Percentiles rank a stretch among this genome's conserved stretches.
These are phyloP conservation scores for Torymus texanus DNA, from an alignment of 2,888 invertebrate genomes.

Conservation along the genomic window DNA sequence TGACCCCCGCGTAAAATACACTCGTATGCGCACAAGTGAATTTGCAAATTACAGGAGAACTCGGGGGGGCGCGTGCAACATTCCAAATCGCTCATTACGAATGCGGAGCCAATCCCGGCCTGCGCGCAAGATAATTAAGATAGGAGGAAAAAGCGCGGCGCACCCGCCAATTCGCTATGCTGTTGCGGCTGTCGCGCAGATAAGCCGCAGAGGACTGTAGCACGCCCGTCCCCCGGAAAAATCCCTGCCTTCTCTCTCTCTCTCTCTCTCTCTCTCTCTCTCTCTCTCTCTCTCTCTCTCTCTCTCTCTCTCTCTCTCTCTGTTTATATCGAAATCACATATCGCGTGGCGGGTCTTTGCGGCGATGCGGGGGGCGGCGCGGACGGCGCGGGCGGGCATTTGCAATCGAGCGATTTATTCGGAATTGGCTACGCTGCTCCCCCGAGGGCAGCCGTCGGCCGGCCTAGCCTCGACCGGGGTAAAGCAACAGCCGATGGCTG, in stretches of 20 bases:
- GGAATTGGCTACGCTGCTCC: conserved; percentile 27
- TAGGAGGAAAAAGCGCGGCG: background rate
- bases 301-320: background rate
- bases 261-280: background rate
- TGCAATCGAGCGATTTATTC: conserved; percentile 47
- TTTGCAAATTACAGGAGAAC: conserved; percentile 24
- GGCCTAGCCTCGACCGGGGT: background rate
- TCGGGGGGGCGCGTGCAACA: background rate
- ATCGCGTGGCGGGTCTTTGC: background rate
- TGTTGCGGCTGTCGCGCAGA: background rate
- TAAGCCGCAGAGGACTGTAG: background rate
- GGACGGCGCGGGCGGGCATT: conserved; percentile 17
- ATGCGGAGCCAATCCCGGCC: too few species aligned
- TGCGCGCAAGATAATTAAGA: conserved; percentile 27
- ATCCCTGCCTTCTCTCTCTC: background rate
- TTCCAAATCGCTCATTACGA: conserved; percentile 33
- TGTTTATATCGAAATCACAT: conserved; percentile 22
- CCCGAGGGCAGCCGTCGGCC: conserved; percentile 19
- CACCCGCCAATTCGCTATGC: background rate
- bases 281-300: background rate
- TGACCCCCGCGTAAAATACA: background rate
- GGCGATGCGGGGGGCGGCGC: background rate
- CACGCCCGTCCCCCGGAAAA: too few species aligned
- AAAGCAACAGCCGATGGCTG: conserved; percentile 21
- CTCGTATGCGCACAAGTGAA: background rate